A percentile compares a stretch with the other conserved stretches of the same genome.
phyloP scores from a whole-genome alignment of 2,113 vertebrate genomes.

The Notechis scutatus region DNA sequence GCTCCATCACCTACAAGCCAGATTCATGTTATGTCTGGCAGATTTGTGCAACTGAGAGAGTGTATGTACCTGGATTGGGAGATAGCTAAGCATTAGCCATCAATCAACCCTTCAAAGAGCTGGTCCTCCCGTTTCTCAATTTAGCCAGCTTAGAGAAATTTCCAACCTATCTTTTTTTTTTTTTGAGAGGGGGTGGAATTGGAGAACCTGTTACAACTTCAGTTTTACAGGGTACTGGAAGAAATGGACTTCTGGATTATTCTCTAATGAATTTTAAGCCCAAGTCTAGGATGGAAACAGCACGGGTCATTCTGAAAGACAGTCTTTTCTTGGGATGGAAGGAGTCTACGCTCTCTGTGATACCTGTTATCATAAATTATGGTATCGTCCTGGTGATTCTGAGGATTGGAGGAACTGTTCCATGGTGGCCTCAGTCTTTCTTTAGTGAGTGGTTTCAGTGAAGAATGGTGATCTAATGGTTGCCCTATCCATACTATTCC shows the following conservation, averaged over 20 bases:
- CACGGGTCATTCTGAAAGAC: background rate
- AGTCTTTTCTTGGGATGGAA: background rate
- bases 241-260: background rate
- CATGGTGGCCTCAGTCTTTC: background rate
- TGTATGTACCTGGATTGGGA: background rate
- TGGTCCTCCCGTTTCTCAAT: background rate
- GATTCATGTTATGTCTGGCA: background rate
- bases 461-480: background rate
- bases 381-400: background rate
- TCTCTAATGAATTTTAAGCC: background rate
- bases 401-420: background rate
- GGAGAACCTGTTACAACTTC: background rate
- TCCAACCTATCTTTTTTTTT: background rate
- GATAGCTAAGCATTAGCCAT: background rate
- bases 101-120: background rate
- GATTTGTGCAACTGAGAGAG: background rate
- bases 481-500: background rate
- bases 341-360: background rate
- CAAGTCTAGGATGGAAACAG: background rate
- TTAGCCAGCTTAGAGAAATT: background rate
- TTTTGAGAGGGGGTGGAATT: accelerated
- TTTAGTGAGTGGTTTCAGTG: background rate
- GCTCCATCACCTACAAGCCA: background rate
- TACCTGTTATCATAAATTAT: background rate
- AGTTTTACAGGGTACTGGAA: background rate